Base-by-base conservation (phyloP, 2,888 invertebrate genomes). In the Amphipoea lucens region DNA sequence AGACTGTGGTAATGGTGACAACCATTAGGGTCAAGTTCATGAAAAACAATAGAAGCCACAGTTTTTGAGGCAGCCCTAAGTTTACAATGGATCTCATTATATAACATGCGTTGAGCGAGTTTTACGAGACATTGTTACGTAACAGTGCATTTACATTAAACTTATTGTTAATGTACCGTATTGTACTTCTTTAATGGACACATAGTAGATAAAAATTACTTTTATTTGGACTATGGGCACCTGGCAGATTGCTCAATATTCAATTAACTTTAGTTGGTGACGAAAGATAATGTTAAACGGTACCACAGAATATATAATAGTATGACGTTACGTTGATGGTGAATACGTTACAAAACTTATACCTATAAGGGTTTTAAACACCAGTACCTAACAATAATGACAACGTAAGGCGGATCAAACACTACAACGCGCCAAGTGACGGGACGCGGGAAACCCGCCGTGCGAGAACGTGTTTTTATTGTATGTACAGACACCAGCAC, bases 111-210 rank as follows among this genome's bases (percentile, higher is more conserved):
- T 75, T 74, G 63, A 72, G 57, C 42, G 40, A 83, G 84, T 79
- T 85, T 87, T 79, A 87, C 79, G 66, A 85, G 84, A 63, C 79
- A 68, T 85, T 85, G 68, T 72, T 79, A 85, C 14, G 45, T 9
- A 71, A 71, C 40, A 60, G n/a, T 67, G 65, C 79, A 76, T 85
- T 83, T 74, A 87, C 74, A 72, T 74, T 42, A 87, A 79, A 76
- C 79, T 67, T 4, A 73, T 83, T 63, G 79, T 83, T 87, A 83
- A 86, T 70, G 73, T 45, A 68, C 42, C 20, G 57, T 63, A 87
- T 87, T 87, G 87, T 84, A 74, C 60, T 71, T 76, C 63, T 74
- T 85, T 83, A 79, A 68, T 85, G 75, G 71, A 14, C 63, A 57
- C 57, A 57, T 54, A 40, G 70, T 63, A 74, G 63, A 79, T 71